Percentiles rank a stretch among this genome's conserved stretches.
Evolutionary conservation across 2,888 invertebrate species (phyloP).

Genomic region (Drosophila planitibia): DNA sequence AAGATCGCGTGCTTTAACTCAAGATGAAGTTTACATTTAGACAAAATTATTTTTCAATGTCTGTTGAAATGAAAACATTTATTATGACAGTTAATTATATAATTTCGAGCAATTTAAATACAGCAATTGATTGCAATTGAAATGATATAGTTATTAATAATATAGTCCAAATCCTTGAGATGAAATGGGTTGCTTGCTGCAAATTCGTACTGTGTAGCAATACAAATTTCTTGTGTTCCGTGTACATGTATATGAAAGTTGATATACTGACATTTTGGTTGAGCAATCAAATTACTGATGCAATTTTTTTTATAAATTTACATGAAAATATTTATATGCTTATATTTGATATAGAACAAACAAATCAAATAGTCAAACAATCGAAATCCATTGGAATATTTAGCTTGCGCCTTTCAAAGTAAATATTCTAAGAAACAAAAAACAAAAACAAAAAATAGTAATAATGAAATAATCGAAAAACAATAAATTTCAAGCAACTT

Average conservation of each 20-base stretch:
- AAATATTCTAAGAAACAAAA: background rate
- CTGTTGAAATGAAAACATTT: background rate
- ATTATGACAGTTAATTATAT: background rate
- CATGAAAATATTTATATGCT: background rate
- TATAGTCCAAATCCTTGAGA: background rate
- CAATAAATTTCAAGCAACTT: background rate
- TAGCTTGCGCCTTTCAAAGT: background rate
- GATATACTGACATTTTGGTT: background rate
- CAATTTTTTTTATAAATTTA: background rate
- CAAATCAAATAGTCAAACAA: background rate
- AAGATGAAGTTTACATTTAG: background rate
- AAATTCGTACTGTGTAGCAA: background rate
- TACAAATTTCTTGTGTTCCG: background rate
- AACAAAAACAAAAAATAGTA: background rate
- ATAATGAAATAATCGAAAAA: background rate
- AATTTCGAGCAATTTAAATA: background rate
- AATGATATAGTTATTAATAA: background rate
- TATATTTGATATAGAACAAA: background rate
- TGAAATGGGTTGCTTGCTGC: background rate
- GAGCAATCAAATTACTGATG: background rate
- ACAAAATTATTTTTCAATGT: background rate
- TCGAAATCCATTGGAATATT: slow-evolving; percentile 5
- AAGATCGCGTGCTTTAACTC: background rate
- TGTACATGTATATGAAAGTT: background rate
- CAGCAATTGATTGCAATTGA: background rate